These are phyloP conservation scores for Cylloceria caligata DNA, from an alignment of 2,888 invertebrate species.

Conservation along the genomic window DNA sequence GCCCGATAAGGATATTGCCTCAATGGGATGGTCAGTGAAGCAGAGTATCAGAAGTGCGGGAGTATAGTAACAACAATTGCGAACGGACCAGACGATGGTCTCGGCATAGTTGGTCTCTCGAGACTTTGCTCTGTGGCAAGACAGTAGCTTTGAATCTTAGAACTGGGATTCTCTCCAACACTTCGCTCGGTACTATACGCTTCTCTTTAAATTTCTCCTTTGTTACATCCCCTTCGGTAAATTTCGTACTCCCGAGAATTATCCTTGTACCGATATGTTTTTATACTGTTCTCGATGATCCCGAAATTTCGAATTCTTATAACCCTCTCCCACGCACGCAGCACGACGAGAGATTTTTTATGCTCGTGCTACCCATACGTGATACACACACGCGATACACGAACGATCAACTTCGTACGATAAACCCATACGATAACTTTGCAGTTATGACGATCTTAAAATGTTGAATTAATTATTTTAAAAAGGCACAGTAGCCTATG, in stretches of 20 bases:
- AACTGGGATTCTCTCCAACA: conserved; percentile 37
- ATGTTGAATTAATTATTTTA: no score
- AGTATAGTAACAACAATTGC: conserved; percentile 34
- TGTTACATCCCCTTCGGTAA: neutral
- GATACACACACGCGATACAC: neutral
- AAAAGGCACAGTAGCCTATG: no score
- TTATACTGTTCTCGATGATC: conserved; percentile 11
- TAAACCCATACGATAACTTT: neutral
- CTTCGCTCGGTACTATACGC: neutral
- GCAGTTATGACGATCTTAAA: neutral
- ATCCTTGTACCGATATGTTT: conserved; percentile 20
- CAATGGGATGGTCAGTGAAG: conserved; percentile 28
- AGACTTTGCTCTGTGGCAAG: conserved; percentile 47
- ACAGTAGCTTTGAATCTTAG: conserved; percentile 34
- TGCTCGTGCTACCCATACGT: neutral
- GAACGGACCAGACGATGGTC: conserved; percentile 30
- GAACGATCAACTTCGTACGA: neutral
- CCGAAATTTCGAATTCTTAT: conserved; percentile 11
- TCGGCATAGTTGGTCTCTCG: conserved; percentile 49
- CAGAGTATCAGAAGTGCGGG: conserved; percentile 28
- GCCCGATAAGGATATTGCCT: conserved; percentile 37
- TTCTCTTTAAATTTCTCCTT: neutral
- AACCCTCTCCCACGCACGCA: neutral
- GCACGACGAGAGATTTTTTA: neutral
- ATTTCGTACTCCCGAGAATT: conserved; percentile 29